A percentile compares a stretch with the other conserved stretches of the same genome.
Conservation (phyloP, 2,113 vertebrate genomes). For the Acrocephalus arundinaceus region DNA sequence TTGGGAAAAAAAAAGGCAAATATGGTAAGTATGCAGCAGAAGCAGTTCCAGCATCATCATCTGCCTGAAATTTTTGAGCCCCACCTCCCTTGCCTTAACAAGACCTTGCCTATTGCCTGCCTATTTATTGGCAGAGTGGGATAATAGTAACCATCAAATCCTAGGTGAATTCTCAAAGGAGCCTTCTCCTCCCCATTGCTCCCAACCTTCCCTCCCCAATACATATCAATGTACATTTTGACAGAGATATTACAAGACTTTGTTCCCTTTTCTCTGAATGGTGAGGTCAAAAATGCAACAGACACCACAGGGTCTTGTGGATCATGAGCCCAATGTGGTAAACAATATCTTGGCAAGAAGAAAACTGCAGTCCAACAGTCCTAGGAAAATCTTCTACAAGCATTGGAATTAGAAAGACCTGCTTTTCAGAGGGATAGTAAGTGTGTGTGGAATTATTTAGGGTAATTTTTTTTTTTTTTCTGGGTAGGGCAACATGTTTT, state of each 20-base stretch:
- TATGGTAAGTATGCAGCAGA: not conserved
- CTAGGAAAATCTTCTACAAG: not conserved
- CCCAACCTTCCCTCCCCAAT: not conserved
- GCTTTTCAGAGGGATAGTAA: not conserved
- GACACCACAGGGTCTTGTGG: fast-evolving
- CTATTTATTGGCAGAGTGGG: not conserved
- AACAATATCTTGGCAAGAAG: not conserved
- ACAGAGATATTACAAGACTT: not conserved
- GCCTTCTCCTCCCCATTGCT: not conserved
- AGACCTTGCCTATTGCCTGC: not conserved
- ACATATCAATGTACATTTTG: not conserved
- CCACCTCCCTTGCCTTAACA: not conserved
- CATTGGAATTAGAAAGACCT: not conserved
- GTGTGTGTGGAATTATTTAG: not conserved
- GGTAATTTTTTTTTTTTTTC: not conserved
- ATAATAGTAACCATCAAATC: not conserved
- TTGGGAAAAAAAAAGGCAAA: not conserved
- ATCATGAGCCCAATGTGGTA: not conserved
- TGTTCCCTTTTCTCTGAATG: not conserved
- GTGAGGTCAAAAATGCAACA: not conserved
- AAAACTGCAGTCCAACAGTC: not conserved
- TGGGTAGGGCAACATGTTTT: not conserved
- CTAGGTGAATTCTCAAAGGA: not conserved
- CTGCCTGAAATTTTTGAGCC: not conserved
- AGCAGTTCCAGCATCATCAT: not conserved